These are phyloP conservation scores for Oxycera nigricornis DNA, from an alignment of 2,888 invertebrate genomes.

Conservation along the genomic window DNA sequence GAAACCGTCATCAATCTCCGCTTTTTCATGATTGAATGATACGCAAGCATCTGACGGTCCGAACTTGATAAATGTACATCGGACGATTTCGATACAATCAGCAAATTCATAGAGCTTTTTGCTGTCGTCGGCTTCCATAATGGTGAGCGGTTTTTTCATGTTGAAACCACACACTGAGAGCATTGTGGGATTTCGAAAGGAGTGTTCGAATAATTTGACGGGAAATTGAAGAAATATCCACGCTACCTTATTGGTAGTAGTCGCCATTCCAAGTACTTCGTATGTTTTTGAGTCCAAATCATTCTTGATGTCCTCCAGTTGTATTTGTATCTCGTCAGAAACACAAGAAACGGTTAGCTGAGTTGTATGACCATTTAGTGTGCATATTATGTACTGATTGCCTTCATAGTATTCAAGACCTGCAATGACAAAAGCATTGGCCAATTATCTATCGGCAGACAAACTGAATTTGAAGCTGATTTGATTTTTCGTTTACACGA, in stretches of 20 bases:
- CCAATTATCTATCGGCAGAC: not conserved
- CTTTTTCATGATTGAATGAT: slow-evolving; percentile 45
- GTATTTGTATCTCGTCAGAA: not conserved
- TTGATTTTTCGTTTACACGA: too few species aligned
- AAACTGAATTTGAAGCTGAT: not conserved
- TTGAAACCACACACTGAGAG: slow-evolving; percentile 50
- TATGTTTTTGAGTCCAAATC: slow-evolving; percentile 51
- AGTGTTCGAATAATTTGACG: slow-evolving; percentile 51
- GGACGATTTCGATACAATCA: slow-evolving; percentile 54
- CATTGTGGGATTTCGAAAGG: slow-evolving; percentile 47
- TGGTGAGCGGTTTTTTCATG: slow-evolving; percentile 47
- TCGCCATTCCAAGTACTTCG: slow-evolving; percentile 53
- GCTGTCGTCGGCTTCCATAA: slow-evolving; percentile 44
- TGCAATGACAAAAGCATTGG: slow-evolving; percentile 44
- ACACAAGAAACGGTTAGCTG: slow-evolving; percentile 47
- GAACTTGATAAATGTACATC: slow-evolving; percentile 52
- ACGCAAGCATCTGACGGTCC: slow-evolving; percentile 46
- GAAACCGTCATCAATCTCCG: slow-evolving; percentile 49
- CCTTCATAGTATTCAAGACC: slow-evolving; percentile 50
- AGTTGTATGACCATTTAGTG: slow-evolving; percentile 50
- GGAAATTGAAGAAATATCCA: slow-evolving; percentile 53
- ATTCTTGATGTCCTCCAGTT: slow-evolving; percentile 41
- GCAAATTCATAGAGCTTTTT: slow-evolving; percentile 43
- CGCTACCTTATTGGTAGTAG: slow-evolving; percentile 51
- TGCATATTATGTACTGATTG: slow-evolving; percentile 51